Base-by-base conservation (phyloP, 1,140 invertebrate species). In the Bathynomus jamesi region DNA sequence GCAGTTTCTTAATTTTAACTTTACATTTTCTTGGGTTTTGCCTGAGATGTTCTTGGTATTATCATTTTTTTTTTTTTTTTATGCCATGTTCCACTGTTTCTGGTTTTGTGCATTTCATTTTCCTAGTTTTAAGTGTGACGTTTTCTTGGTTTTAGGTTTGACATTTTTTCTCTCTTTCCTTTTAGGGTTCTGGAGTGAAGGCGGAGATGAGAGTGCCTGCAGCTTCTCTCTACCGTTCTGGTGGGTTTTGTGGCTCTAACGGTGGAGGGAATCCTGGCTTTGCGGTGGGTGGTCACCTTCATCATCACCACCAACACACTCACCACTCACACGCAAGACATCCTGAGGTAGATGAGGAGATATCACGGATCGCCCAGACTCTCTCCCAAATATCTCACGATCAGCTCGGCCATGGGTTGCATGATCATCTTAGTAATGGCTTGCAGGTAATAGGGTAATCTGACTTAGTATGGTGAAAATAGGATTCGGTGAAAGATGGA, bases 341-440 rank as follows among this genome's bases (percentile, higher is more conserved):
- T 2, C 40, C 40, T 53, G 64, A 74, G 8, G 28, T 21, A 13
- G 69, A 70, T n/a, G 65, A 73, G 13, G 62, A 74, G n/a, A 64
- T 67, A 53, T 61, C 67, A 4, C 25, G 60, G 8, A 28, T 67
- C 17, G 67, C 29, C 28, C 67, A 72, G 13, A 61, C 76, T n/a
- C 76, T 79, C 10, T 72, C 76, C 8, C 74, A 79, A 30, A 71
- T 80, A 8, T 74, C 79, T 28, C 72, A 76, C 17, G 67, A 79
- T 53, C 67, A 80, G 17, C 74, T 60, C 2, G 61, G 61, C 27
- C 70, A 70, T 17, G 67, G 65, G 4, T 70, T 65, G 46, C 3
- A 70, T 27, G 62, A 17, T 13, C 21, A 27, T 8, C 31, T 73
- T 8, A 78, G 74, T n/a, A 69, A 69, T 2, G 32, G 67, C 3